phyloP scores from a whole-genome alignment of 2,888 invertebrate genomes.

The Calameuta pallipes region DNA sequence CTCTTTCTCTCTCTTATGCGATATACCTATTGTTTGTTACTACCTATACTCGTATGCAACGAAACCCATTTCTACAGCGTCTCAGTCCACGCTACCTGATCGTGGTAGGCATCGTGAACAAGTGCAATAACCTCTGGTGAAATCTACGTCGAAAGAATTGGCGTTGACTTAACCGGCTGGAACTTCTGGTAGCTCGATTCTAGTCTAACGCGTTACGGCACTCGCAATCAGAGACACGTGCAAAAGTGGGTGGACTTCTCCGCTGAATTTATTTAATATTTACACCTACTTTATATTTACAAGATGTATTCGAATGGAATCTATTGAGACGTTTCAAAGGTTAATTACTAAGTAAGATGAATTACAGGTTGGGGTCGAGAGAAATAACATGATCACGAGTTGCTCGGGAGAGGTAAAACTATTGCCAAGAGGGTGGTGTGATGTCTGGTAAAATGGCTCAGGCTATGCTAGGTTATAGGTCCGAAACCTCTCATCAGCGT shows the following conservation, averaged over 20 bases:
- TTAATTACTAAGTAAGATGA: neutral
- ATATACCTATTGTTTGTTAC: neutral
- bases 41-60: neutral
- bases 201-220: neutral
- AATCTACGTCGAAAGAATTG: neutral
- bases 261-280: neutral
- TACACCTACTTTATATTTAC: neutral
- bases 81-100: neutral
- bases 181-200: neutral
- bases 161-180: neutral
- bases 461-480: conserved; percentile 15
- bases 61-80: neutral
- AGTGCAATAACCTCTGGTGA: neutral
- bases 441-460: conserved; percentile 14
- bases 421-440: neutral
- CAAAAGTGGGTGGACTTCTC: too few relatives aligned
- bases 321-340: neutral
- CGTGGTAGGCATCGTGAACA: neutral
- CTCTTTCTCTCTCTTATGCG: neutral
- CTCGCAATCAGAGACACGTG: too few relatives aligned
- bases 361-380: neutral
- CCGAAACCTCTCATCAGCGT: conserved; percentile 18
- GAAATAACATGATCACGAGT: neutral
- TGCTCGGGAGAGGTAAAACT: neutral
- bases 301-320: neutral